Percentiles rank a stretch among this genome's conserved stretches.
phyloP scores from a whole-genome alignment of 2,113 vertebrate species.

The Corapipo altera region DNA sequence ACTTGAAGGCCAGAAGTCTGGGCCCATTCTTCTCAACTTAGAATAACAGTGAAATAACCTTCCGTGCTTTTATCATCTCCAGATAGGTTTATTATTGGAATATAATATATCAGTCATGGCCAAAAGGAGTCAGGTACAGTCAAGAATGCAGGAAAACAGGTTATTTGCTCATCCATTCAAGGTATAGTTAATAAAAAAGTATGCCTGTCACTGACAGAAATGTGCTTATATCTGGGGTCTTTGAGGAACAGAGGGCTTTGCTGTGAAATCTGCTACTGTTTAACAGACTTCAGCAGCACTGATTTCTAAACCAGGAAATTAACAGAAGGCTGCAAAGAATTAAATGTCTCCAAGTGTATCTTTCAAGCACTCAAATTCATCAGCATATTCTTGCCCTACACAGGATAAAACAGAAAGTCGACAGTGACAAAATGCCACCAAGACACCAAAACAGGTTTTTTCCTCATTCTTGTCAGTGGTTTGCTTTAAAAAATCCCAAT shows the following conservation, averaged over 20 bases:
- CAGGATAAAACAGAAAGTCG: background rate
- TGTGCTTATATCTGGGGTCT: background rate
- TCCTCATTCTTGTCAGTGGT: background rate
- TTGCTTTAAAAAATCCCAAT: background rate
- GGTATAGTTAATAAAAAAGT: background rate
- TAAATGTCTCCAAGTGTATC: background rate
- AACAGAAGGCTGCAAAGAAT: background rate
- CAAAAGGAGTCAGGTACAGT: background rate
- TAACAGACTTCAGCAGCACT: background rate
- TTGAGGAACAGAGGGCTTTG: background rate
- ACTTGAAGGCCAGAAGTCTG: background rate
- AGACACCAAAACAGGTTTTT: background rate
- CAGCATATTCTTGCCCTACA: background rate
- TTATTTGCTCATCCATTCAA: background rate
- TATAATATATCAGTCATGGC: background rate
- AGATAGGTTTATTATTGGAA: background rate
- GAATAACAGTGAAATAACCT: background rate
- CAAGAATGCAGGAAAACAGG: background rate
- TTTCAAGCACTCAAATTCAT: background rate
- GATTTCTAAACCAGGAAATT: background rate
- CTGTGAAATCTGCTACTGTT: background rate
- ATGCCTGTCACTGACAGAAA: rapidly evolving
- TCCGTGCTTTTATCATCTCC: background rate
- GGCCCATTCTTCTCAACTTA: background rate
- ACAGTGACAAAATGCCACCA: background rate